A percentile compares a stretch with the other conserved stretches of the same genome.
Conservation (phyloP, 2,113 vertebrate species). For the Periophthalmus modestus region DNA sequence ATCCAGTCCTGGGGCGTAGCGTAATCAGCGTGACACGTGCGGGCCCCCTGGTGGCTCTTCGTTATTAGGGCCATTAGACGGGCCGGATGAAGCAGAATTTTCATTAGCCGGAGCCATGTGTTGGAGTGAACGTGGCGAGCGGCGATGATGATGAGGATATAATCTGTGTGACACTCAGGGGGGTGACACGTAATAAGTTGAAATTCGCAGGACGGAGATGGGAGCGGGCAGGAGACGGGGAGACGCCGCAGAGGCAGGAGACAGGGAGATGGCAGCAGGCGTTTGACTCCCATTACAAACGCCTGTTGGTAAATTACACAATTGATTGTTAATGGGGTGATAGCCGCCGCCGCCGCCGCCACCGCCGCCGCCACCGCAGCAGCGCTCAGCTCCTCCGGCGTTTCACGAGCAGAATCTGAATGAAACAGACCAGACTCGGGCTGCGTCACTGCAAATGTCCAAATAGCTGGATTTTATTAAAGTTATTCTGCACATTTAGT, state of each 20-base stretch:
- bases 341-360: conserved; percentile 10
- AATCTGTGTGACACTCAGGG: conserved; percentile 73
- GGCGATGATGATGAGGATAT: conserved; percentile 69
- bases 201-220: conserved; percentile 30
- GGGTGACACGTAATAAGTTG: conserved; percentile 47
- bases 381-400: neutral
- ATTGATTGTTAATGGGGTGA: conserved; percentile 17
- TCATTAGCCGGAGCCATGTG: conserved; percentile 67
- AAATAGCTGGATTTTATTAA: neutral
- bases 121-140: conserved; percentile 31
- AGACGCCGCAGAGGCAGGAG: conserved; percentile 5
- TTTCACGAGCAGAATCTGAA: neutral
- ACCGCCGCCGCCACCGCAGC: no score
- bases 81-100: conserved; percentile 69
- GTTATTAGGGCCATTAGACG: conserved; percentile 75
- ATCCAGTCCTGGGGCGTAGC: conserved; percentile 55
- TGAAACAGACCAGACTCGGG: neutral
- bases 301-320: conserved; percentile 32
- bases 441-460: neutral
- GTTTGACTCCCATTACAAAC: conserved; percentile 17
- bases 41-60: conserved; percentile 68
- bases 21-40: conserved; percentile 76
- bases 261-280: conserved; percentile 19
- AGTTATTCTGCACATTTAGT: neutral
- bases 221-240: conserved; percentile 14